These are phyloP conservation scores for Platysternon megacephalum DNA, from an alignment of 2,113 vertebrate genomes.

Conservation along the genomic window DNA sequence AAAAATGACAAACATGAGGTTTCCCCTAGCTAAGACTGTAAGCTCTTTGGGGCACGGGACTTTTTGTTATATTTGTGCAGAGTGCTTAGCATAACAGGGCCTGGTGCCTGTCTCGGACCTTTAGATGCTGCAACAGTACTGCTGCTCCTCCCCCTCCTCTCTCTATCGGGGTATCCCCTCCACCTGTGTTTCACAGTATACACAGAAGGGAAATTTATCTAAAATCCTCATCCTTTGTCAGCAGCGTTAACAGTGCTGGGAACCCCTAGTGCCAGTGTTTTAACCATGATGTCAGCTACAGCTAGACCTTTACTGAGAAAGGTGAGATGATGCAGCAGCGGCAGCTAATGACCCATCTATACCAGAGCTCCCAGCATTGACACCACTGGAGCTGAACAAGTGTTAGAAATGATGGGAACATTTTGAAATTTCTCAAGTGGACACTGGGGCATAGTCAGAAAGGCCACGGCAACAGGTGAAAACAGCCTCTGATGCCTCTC, in stretches of 20 bases:
- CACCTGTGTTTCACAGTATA: accelerated
- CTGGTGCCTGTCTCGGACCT: background rate
- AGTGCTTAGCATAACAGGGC: background rate
- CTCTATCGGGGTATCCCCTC: accelerated
- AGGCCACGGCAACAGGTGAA: accelerated
- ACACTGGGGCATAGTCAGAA: accelerated
- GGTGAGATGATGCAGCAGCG: accelerated
- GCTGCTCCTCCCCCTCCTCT: accelerated
- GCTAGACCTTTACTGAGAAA: accelerated
- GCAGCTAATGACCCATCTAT: background rate
- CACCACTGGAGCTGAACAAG: accelerated
- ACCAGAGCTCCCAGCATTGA: background rate
- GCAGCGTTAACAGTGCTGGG: accelerated
- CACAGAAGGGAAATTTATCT: accelerated
- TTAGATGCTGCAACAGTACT: accelerated
- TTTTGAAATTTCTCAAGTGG: background rate
- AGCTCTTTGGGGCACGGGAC: background rate
- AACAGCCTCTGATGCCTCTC: background rate
- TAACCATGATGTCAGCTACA: accelerated
- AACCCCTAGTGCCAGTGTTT: accelerated
- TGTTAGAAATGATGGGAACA: accelerated
- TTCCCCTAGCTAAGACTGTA: background rate
- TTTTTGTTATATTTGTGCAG: background rate
- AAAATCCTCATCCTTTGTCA: accelerated
- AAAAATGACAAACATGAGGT: background rate